Evolutionary conservation across 2,888 invertebrate genomes (phyloP), one percentile per base, ranked within the genome.

Genomic region (Drosophila neonasuta): DNA sequence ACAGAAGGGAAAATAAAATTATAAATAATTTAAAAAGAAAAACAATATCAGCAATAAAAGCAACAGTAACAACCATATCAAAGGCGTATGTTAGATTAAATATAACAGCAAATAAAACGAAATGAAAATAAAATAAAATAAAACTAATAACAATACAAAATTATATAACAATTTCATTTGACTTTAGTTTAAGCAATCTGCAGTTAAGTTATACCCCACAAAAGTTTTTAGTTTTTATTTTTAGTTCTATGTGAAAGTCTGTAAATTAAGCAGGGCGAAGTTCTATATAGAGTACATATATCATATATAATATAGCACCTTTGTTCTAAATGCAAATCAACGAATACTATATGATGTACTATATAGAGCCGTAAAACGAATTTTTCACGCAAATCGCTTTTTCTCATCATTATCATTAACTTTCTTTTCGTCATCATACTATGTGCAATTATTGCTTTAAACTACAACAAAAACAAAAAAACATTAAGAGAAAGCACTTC

Each of bases 1-100:
- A 66, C 17, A 46, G 54, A 69, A 57, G 60, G 55, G 41, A 55
- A 68, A 68, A 50, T 42, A 48, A 51, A 49, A 29, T 58, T 48
- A 62, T 55, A 59, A 69, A 74, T 49, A 68, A 56, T 57, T 67
- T 48, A 56, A 70, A 64, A 68, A 32, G 10, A 32, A 32, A n/a
- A 58, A 24, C 24, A 24, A 88, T 88, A 88, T 88, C 88, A 88
- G 88, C 88, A 88, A 88, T 89, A 89, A 88, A 86, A 83, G 89
- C 89, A 86, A 88, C 81, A 86, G 86, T 87, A 86, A 88, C 86
- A 88, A 88, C 88, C 88, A 88, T 88, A 88, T 88, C 88, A 88
- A 88, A 83, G 83, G 81, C 83, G 81, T 86, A 86, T 86, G 80
- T 85, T 88, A 86, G 79, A 87, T 86, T 85, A 79, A 82, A 78